These are phyloP conservation scores for Neofelis nebulosa DNA, from an alignment of 2,113 vertebrate genomes.

Conservation along the genomic window DNA sequence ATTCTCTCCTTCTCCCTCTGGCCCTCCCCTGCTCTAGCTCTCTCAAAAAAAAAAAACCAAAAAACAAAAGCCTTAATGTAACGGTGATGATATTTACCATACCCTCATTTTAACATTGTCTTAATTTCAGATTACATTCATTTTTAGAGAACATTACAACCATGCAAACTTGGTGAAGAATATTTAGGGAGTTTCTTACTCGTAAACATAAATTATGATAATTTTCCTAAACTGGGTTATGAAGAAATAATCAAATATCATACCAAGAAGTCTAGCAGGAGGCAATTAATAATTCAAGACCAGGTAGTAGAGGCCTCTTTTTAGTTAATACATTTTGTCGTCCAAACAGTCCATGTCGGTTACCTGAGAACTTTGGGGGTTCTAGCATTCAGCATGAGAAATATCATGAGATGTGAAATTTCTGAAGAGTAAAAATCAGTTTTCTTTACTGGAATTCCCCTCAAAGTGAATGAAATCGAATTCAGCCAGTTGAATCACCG, in stretches of 20 bases:
- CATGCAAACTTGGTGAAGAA: background rate
- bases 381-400: background rate
- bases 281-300: background rate
- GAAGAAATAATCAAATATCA: slow-evolving; percentile 4
- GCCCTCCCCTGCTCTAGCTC: too few species aligned
- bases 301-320: background rate
- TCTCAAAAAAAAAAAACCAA: background rate
- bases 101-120: background rate
- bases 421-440: slow-evolving; percentile 13
- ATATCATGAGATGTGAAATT: background rate
- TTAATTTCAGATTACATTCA: background rate
- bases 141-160: slow-evolving; percentile 5
- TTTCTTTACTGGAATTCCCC: slow-evolving; percentile 45
- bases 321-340: background rate
- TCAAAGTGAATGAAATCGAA: slow-evolving; percentile 42
- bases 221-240: background rate
- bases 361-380: background rate
- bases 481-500: slow-evolving; percentile 48
- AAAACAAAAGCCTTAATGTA: slow-evolving; percentile 9
- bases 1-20: too few species aligned
- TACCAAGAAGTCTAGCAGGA: slow-evolving; percentile 32
- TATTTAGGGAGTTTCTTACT: background rate
- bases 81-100: background rate
- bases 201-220: background rate
- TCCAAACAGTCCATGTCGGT: background rate